phyloP scores from a whole-genome alignment of 2,888 invertebrate genomes.

The Tridacna crocea region DNA sequence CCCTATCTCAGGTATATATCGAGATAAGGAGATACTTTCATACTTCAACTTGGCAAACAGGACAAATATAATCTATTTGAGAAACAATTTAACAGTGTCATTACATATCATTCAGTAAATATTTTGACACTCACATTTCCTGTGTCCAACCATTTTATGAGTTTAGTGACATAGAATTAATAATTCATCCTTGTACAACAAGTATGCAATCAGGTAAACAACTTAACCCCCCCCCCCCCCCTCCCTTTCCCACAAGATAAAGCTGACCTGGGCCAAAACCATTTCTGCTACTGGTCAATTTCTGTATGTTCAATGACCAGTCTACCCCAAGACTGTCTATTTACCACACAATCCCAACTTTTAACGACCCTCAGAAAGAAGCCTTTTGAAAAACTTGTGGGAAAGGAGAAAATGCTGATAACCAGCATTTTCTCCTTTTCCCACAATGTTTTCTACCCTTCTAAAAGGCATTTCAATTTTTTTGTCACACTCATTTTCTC shows the following conservation, averaged over 20 bases:
- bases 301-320: too few species aligned
- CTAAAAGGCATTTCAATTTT: too few species aligned
- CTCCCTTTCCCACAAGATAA: too few species aligned
- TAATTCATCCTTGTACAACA: too few species aligned
- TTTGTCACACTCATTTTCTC: too few species aligned
- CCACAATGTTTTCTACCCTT: background rate
- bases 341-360: background rate
- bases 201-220: too few species aligned
- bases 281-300: too few species aligned
- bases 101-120: constrained; percentile 17
- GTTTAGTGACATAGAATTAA: too few species aligned
- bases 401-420: background rate
- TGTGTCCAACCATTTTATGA: background rate
- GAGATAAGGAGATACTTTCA: constrained; percentile 15
- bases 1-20: too few species aligned
- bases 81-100: constrained; percentile 26
- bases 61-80: background rate
- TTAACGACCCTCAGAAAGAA: background rate
- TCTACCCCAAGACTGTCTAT: too few species aligned
- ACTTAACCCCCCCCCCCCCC: too few species aligned
- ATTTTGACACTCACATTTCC: constrained; percentile 13
- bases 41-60: background rate
- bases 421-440: background rate
- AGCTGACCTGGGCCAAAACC: too few species aligned
- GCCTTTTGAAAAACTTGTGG: background rate